Evolutionary conservation across 2,888 invertebrate genomes (phyloP).

Genomic region (Drosophila borealis): DNA sequence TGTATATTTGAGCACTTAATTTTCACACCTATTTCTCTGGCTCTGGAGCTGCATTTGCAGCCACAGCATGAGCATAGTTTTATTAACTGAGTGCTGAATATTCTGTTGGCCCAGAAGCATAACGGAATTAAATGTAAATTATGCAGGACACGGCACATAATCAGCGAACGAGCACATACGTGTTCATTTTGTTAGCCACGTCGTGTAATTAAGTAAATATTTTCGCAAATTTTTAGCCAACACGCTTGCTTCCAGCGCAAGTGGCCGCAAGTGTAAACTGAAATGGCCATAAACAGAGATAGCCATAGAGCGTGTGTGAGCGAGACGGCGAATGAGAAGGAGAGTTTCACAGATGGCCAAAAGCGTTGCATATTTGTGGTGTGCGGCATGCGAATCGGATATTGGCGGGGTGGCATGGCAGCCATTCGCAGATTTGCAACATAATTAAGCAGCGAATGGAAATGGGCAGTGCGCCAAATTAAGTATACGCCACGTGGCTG

Average conservation of each 20-base stretch:
- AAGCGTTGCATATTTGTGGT: slow-evolving; percentile 37
- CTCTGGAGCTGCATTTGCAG: not conserved
- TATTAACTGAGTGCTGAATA: slow-evolving; percentile 12
- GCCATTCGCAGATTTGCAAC: slow-evolving; percentile 49
- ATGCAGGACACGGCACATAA: slow-evolving; percentile 46
- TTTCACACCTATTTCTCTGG: not conserved
- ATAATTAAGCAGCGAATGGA: slow-evolving; percentile 59
- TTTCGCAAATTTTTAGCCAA: slow-evolving; percentile 39
- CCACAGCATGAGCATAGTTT: slow-evolving; percentile 14
- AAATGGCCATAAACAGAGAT: slow-evolving; percentile 23
- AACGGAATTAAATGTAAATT: slow-evolving; percentile 41
- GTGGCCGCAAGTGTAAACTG: slow-evolving; percentile 36
- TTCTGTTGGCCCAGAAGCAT: slow-evolving; percentile 18
- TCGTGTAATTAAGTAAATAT: slow-evolving; percentile 62
- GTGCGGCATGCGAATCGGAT: slow-evolving; percentile 33
- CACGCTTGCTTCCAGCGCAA: slow-evolving; percentile 12
- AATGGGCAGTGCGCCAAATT: slow-evolving; percentile 49
- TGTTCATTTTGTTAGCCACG: slow-evolving; percentile 46
- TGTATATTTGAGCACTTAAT: not conserved
- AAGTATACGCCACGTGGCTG: slow-evolving; percentile 51
- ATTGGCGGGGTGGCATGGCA: slow-evolving; percentile 5
- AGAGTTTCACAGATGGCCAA: slow-evolving; percentile 7
- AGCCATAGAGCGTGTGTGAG: not conserved
- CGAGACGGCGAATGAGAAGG: not conserved
- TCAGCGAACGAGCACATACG: slow-evolving; percentile 45